Conservation (phyloP, 2,888 invertebrate species). For the Drosophila atroscutellata region DNA sequence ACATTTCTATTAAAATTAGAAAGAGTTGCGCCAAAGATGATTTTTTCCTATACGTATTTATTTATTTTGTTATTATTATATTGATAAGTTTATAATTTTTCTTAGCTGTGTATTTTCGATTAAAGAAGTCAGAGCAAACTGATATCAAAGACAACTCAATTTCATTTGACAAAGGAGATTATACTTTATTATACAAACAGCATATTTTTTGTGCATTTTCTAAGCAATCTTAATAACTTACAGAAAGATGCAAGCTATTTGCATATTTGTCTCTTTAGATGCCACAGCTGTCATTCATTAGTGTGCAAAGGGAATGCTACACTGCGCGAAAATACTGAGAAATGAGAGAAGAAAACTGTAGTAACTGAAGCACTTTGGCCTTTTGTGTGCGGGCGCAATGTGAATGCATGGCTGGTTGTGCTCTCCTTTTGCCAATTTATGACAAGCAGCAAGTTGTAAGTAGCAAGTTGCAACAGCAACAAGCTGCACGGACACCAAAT, state of each 20-base stretch:
- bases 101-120: no score
- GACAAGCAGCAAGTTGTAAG: constrained; percentile 66
- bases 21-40: background rate
- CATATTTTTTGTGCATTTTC: background rate
- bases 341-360: constrained; percentile 2
- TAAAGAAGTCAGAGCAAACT: background rate
- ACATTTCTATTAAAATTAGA: background rate
- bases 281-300: constrained; percentile 39
- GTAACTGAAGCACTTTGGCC: constrained; percentile 25
- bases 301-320: constrained; percentile 59
- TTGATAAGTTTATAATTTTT: no score
- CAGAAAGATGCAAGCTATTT: constrained; percentile 17
- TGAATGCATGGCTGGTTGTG: constrained; percentile 18
- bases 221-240: constrained; percentile 26
- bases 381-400: constrained; percentile 16
- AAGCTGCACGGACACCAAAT: constrained; percentile 46
- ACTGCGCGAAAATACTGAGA: constrained; percentile 32
- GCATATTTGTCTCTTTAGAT: constrained; percentile 17
- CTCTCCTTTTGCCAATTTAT: constrained; percentile 70
- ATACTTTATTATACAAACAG: background rate
- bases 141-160: background rate
- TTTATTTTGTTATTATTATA: background rate
- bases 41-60: background rate
- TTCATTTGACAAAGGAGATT: constrained; percentile 7
- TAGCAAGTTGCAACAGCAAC: constrained; percentile 42